phyloP scores from a whole-genome alignment of 2,113 vertebrate genomes.

The Ophiodon elongatus region DNA sequence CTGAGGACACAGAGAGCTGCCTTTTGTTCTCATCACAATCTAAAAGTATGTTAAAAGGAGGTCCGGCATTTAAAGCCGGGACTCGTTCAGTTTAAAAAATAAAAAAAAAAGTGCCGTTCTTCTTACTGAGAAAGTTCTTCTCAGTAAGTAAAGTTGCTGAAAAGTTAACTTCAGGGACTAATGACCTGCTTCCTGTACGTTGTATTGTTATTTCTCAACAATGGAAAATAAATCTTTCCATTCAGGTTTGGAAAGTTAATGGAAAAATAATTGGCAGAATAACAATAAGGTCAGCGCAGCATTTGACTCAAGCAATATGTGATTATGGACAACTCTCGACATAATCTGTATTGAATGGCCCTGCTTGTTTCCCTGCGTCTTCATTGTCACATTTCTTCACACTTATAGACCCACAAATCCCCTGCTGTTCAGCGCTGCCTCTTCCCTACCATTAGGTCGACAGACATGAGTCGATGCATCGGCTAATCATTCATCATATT shows the following conservation, averaged over 20 bases:
- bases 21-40: not conserved
- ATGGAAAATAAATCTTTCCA: constrained; percentile 17
- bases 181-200: not conserved
- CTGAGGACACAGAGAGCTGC: not conserved
- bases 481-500: constrained; percentile 29
- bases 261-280: constrained; percentile 29
- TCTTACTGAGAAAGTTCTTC: not conserved
- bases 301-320: constrained; percentile 40
- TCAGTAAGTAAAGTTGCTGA: not conserved
- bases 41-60: not conserved
- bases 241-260: constrained; percentile 36
- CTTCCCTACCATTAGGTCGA: constrained; percentile 13
- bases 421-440: constrained; percentile 25
- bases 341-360: constrained; percentile 52
- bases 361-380: constrained; percentile 17
- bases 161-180: constrained; percentile 1
- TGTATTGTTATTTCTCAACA: constrained; percentile 13
- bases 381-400: constrained; percentile 41
- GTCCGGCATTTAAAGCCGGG: not conserved
- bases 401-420: constrained; percentile 35
- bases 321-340: constrained; percentile 36
- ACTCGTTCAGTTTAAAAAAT: not conserved
- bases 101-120: not conserved
- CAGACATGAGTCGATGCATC: not conserved
- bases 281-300: constrained; percentile 40